phyloP scores from a whole-genome alignment of 64 coral and sea anemone genomes.

The Trachythela sp. region DNA sequence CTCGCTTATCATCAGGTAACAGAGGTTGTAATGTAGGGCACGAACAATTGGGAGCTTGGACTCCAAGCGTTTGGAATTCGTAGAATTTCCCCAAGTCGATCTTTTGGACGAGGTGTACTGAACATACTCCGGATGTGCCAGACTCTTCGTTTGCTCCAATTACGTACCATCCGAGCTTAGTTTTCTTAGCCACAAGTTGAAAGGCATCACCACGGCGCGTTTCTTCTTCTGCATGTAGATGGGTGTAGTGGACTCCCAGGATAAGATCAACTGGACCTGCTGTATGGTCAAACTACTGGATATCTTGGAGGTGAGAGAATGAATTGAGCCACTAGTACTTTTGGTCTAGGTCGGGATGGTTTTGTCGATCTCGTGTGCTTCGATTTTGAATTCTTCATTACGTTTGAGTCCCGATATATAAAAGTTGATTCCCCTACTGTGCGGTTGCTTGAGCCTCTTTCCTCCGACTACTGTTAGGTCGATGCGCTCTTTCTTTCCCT shows the following conservation, averaged over 20 bases:
- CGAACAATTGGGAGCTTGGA: conserved; percentile 14
- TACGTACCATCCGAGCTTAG: conserved; percentile 33
- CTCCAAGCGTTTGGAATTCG: conserved; percentile 33
- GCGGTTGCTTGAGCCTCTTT: background rate
- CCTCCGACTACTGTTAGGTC: conserved; percentile 21
- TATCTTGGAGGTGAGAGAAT: background rate
- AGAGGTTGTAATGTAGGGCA: background rate
- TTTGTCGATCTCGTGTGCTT: conserved; percentile 7
- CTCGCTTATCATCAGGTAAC: conserved; percentile 2
- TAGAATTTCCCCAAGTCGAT: conserved; percentile 14
- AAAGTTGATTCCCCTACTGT: conserved; percentile 12
- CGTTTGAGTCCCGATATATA: background rate
- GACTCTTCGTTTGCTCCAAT: conserved; percentile 23
- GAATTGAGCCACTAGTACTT: background rate
- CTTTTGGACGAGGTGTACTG: background rate
- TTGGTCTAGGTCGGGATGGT: background rate
- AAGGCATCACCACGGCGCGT: background rate
- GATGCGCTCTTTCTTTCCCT: background rate
- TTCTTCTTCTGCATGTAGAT: too few species aligned
- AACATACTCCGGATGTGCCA: background rate
- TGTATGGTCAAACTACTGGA: background rate
- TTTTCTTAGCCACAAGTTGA: conserved; percentile 31
- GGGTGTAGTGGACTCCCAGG: conserved; percentile 1
- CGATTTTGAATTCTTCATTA: conserved; percentile 18
- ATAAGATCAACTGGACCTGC: conserved; percentile 24